Percentiles rank a stretch among this genome's conserved stretches.
These are phyloP conservation scores for Drosophila falleni DNA, from an alignment of 2,888 invertebrate genomes.

Conservation along the genomic window DNA sequence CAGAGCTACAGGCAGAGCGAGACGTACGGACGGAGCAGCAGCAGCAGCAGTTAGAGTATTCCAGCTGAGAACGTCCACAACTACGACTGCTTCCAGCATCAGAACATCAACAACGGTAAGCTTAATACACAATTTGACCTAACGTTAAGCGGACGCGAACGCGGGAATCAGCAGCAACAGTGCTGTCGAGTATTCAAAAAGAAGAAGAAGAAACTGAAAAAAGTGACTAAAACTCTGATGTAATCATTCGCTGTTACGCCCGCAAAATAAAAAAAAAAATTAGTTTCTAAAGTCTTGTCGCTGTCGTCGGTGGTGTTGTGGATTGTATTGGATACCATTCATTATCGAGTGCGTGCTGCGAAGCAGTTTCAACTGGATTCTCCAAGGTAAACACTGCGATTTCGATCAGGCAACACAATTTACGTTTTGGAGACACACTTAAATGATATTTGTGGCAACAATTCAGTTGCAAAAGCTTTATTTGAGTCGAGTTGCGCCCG, in stretches of 20 bases:
- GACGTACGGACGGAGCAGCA: conserved; percentile 25
- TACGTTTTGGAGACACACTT: conserved; percentile 22
- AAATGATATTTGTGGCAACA: background rate
- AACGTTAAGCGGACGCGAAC: conserved; percentile 42
- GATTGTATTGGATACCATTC: conserved; percentile 1
- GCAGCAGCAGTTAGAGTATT: conserved; percentile 30
- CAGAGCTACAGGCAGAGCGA: conserved; percentile 32
- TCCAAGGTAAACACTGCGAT: conserved; percentile 36
- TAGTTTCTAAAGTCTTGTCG: conserved; percentile 7
- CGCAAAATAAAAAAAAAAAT: conserved; percentile 43
- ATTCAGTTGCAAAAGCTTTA: conserved; percentile 5
- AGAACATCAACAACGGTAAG: conserved; percentile 61
- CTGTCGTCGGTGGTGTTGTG: background rate
- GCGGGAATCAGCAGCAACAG: background rate
- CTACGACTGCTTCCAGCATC: conserved; percentile 35
- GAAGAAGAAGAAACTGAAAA: conserved; percentile 24
- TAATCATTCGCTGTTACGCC: conserved; percentile 73
- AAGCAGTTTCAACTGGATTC: conserved; percentile 24
- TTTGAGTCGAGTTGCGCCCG: conserved; percentile 6
- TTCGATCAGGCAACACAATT: background rate
- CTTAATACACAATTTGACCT: conserved; percentile 51
- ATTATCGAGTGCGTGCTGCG: conserved; percentile 22
- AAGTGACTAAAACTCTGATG: conserved; percentile 76
- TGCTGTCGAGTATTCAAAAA: conserved; percentile 6
- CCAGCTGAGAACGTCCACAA: conserved; percentile 20